Evolutionary conservation across 2,113 vertebrate species (phyloP).

Genomic region (Thalassarche chlororhynchos): DNA sequence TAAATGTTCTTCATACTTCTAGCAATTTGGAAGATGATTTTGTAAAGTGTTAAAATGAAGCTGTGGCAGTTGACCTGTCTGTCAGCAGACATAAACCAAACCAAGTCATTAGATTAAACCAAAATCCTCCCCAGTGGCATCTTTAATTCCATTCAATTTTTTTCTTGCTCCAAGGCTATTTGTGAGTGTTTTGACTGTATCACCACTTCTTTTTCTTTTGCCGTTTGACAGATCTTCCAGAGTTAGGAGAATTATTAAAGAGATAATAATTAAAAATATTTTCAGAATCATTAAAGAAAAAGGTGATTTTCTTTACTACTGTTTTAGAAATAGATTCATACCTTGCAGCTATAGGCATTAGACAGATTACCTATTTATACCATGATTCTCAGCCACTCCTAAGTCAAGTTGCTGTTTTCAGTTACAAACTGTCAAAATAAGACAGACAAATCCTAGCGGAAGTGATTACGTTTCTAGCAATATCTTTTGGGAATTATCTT

Average conservation of each 20-base stretch:
- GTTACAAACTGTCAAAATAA: neutral
- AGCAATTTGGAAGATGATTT: slow-evolving; percentile 28
- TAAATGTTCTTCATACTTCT: neutral
- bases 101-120: neutral
- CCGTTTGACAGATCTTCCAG: neutral
- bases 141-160: slow-evolving; percentile 50
- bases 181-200: neutral
- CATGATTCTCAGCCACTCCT: neutral
- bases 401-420: neutral
- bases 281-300: slow-evolving; percentile 18
- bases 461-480: neutral
- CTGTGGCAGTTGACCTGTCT: neutral
- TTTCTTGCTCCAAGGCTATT: slow-evolving; percentile 26
- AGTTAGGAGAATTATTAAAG: slow-evolving; percentile 5
- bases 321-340: neutral
- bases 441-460: neutral
- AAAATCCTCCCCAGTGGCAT: neutral
- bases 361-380: neutral
- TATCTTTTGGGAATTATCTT: neutral
- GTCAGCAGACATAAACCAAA: slow-evolving; percentile 18
- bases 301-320: neutral
- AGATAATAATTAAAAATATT: neutral
- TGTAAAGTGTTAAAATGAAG: slow-evolving; percentile 5
- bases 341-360: neutral
- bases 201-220: slow-evolving; percentile 9